These are phyloP conservation scores for Pachyramphus minor DNA, from an alignment of 2,113 vertebrate genomes.

Conservation along the genomic window DNA sequence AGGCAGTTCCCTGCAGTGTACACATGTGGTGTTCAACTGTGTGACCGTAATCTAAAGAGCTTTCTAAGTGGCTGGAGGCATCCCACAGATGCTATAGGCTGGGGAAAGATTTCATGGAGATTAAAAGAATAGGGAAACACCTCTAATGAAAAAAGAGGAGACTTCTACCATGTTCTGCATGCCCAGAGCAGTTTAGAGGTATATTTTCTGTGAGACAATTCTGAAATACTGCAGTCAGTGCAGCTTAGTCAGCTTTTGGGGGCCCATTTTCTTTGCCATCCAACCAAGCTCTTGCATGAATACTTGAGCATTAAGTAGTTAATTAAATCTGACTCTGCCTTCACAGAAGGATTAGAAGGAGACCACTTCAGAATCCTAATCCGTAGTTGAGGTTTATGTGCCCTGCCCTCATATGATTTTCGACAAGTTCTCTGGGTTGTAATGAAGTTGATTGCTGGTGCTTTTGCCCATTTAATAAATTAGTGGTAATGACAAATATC, in stretches of 20 bases:
- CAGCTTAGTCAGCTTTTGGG: background rate
- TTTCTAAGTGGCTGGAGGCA: background rate
- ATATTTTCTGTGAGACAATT: background rate
- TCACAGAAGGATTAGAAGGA: background rate
- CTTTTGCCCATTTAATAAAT: constrained; percentile 24
- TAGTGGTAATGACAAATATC: background rate
- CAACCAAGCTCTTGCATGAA: background rate
- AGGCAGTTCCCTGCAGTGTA: background rate
- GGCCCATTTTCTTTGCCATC: background rate
- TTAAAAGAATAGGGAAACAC: background rate
- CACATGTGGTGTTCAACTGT: accelerated
- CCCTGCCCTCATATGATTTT: background rate
- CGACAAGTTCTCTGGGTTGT: background rate
- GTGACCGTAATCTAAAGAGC: background rate
- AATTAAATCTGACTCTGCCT: background rate
- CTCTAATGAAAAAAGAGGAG: background rate
- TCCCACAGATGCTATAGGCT: background rate
- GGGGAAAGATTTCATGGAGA: background rate
- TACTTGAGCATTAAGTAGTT: background rate
- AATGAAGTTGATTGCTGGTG: constrained; percentile 21
- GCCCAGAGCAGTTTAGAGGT: background rate
- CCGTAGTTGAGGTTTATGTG: background rate
- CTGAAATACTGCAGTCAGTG: background rate
- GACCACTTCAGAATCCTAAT: background rate
- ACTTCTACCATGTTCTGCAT: background rate